A percentile compares a stretch with the other conserved stretches of the same genome.
phyloP scores from a whole-genome alignment of 2,113 vertebrate genomes.

The Pleuronectes platessa region DNA sequence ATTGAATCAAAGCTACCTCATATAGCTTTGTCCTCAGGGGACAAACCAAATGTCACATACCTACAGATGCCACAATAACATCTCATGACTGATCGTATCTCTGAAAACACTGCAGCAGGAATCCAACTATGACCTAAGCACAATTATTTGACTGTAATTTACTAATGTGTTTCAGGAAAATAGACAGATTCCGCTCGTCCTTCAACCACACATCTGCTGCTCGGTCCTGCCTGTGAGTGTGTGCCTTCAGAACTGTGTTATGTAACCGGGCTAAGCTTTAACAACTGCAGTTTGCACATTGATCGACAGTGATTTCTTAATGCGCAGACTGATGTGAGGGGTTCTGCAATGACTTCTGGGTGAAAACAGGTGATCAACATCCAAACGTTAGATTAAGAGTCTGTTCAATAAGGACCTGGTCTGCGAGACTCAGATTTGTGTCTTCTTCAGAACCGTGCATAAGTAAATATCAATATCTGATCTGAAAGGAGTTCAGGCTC shows the following conservation, averaged over 20 bases:
- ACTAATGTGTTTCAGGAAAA: constrained; percentile 4
- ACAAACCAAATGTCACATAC: not conserved
- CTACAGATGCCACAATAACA: not conserved
- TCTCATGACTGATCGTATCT: not conserved
- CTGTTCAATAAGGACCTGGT: not conserved
- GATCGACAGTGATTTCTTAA: constrained; percentile 18
- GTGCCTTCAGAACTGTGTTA: constrained; percentile 36
- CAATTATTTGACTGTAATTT: not conserved
- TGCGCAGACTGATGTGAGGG: not conserved
- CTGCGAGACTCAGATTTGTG: too few relatives aligned
- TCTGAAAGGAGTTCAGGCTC: not conserved
- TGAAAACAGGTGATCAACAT: not conserved
- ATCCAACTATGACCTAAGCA: not conserved
- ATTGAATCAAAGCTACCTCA: constrained; percentile 18
- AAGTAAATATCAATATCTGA: not conserved
- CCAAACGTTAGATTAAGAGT: not conserved
- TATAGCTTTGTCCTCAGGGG: not conserved
- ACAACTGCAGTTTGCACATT: constrained; percentile 17
- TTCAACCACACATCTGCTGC: not conserved
- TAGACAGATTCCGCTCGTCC: not conserved
- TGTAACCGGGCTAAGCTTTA: constrained; percentile 20
- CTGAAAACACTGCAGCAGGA: not conserved
- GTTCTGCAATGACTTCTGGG: not conserved
- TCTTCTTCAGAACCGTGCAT: too few relatives aligned
- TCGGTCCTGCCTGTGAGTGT: constrained; percentile 12